Evolutionary conservation across 2,113 vertebrate genomes (phyloP), one percentile per base, ranked within the genome.

Genomic region (Pluvialis apricaria): DNA sequence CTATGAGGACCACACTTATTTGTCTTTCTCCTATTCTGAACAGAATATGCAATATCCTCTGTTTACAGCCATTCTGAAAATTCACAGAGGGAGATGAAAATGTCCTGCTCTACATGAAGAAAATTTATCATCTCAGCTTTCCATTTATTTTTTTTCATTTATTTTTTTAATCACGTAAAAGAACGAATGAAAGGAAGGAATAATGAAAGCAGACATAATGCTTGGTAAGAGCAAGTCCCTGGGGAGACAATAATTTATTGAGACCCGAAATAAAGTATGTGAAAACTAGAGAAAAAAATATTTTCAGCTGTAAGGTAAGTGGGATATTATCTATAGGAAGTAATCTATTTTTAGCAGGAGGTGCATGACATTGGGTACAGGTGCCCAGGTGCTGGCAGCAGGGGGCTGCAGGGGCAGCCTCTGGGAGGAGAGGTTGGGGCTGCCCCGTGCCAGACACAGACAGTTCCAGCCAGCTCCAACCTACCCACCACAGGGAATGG

Each of bases 401-500:
- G 29, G 2, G 26, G 22, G 15, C 47, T 71, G 6, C n/a, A 58
- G 12, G 22, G 19, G 9, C 0, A 1, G 28, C 15, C 11, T 18
- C 11, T 45, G 21, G 38, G 34, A 45, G 55, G 32, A 70, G 64
- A 14, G 2, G 36, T 36, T 0, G 1, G 20, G 19, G 20, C 32
- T 25, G 21, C 6, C 58, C 38, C 0, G 3, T 19, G 25, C 25
- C 2, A 1, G 25, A n/a, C 11, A 44, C 24, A 44, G 31, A 3
- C 1, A 2, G 32, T 38, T 55, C 34, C 58, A 73, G 26, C 38
- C 2, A 1, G 25, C 5, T 52, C 10, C 49, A 45, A 8, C 17
- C 1, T 2, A 32, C 60, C 28, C 17, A 21, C 58, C 0, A 1
- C 24, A 45, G 52, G n/a, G 29, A 24, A 58, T 2, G 1, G 15